These are phyloP conservation scores for Meandrina meandrites DNA, from an alignment of 92 coral and sea anemone genomes.

Conservation along the genomic window DNA sequence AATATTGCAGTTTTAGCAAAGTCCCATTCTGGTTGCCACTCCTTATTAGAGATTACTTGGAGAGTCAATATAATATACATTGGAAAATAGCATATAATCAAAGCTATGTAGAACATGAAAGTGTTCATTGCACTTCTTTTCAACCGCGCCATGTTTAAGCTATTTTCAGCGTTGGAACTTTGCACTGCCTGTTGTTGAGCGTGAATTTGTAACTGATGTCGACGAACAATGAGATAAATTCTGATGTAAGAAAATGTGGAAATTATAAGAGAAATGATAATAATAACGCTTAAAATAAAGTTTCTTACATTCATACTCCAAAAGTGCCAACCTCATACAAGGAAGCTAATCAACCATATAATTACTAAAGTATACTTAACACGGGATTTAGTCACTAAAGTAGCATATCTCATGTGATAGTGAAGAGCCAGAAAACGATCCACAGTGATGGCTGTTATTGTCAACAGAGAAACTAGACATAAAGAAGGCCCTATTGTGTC, in stretches of 20 bases:
- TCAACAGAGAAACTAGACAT: not conserved
- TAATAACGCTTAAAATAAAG: no score
- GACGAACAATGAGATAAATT: slow-evolving; percentile 28
- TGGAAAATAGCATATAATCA: not conserved
- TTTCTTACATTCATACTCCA: no score
- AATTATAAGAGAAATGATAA: not conserved
- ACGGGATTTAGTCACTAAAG: not conserved
- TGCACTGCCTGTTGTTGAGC: not conserved
- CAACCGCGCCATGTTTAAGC: no score
- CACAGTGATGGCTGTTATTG: not conserved
- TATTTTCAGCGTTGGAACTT: not conserved
- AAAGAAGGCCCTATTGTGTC: no score
- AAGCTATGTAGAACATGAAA: not conserved
- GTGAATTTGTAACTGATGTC: slow-evolving; percentile 3
- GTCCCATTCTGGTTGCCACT: not conserved
- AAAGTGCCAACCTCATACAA: no score
- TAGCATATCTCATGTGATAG: slow-evolving; percentile 22
- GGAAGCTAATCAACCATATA: no score
- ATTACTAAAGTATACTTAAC: no score
- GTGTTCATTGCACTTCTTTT: no score
- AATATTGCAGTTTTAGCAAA: not conserved
- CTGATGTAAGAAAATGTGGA: slow-evolving; percentile 19
- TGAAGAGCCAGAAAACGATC: slow-evolving; percentile 16
- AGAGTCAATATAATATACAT: not conserved
- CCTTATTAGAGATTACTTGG: no score